Percentiles rank a stretch among this genome's conserved stretches.
Conservation (phyloP, 2,113 vertebrate genomes). For the Ptilorrhoa leucosticta region DNA sequence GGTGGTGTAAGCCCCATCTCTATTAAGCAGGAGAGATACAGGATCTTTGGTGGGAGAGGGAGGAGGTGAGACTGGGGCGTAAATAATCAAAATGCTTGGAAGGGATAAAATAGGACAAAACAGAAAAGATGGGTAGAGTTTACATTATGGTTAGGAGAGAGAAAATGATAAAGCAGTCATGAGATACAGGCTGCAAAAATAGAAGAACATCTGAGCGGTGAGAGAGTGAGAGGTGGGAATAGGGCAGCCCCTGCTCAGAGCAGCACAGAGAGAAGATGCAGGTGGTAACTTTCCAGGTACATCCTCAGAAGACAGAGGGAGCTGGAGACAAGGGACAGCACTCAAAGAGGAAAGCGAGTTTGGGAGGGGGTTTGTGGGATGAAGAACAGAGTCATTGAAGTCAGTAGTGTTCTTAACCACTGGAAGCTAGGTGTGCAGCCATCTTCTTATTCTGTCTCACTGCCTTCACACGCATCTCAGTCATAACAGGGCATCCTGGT, state of each 20-base stretch:
- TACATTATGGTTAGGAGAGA: background rate
- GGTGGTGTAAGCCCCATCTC: background rate
- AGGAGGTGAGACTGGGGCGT: rapidly evolving
- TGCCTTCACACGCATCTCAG: background rate
- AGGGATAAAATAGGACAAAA: background rate
- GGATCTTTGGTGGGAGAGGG: background rate
- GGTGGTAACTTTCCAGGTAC: background rate
- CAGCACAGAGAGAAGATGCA: background rate
- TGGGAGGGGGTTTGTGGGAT: background rate
- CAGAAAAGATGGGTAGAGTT: background rate
- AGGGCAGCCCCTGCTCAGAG: background rate
- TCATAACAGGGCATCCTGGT: background rate
- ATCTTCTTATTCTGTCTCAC: background rate
- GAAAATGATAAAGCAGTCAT: background rate
- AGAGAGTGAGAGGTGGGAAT: background rate
- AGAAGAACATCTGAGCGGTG: background rate
- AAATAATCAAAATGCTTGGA: background rate
- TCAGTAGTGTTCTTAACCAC: no score
- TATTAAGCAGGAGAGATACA: background rate
- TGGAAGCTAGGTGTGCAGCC: background rate
- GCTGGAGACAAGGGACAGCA: background rate
- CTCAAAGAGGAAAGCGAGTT: background rate
- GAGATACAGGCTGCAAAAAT: background rate
- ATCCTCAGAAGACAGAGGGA: background rate
- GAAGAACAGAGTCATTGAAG: background rate